phyloP scores from a whole-genome alignment of 1,140 invertebrate genomes.

The Cydia strobilella region DNA sequence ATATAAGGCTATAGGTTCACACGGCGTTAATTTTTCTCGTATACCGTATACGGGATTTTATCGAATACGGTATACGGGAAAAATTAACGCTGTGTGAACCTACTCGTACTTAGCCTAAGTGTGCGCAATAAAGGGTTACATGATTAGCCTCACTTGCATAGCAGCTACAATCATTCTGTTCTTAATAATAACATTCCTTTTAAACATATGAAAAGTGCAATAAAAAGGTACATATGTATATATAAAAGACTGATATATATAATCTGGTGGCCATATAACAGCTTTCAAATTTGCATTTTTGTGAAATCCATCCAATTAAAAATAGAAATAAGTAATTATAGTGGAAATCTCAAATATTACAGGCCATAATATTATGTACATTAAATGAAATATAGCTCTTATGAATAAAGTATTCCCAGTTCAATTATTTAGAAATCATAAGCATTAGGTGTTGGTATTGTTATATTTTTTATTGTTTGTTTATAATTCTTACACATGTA shows the following conservation, averaged over 20 bases:
- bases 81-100: too few relatives aligned
- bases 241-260: neutral
- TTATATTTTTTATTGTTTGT: slow-evolving; percentile 19
- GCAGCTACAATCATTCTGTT: neutral
- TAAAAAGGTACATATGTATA: neutral
- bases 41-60: too few relatives aligned
- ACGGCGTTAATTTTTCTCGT: too few relatives aligned
- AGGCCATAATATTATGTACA: neutral
- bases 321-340: neutral
- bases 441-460: slow-evolving; percentile 5
- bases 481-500: slow-evolving; percentile 11
- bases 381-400: neutral
- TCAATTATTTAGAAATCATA: neutral
- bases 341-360: neutral
- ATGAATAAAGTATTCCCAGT: slow-evolving; percentile 11
- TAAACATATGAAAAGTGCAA: neutral
- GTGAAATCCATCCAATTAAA: neutral
- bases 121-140: neutral
- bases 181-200: neutral
- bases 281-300: neutral
- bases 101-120: too few relatives aligned
- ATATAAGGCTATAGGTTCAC: too few relatives aligned
- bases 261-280: neutral
- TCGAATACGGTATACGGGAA: too few relatives aligned
- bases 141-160: neutral